Evolutionary conservation across 2,797 vertebrate genomes (phyloP).

Genomic region (Coreius guichenoti): DNA sequence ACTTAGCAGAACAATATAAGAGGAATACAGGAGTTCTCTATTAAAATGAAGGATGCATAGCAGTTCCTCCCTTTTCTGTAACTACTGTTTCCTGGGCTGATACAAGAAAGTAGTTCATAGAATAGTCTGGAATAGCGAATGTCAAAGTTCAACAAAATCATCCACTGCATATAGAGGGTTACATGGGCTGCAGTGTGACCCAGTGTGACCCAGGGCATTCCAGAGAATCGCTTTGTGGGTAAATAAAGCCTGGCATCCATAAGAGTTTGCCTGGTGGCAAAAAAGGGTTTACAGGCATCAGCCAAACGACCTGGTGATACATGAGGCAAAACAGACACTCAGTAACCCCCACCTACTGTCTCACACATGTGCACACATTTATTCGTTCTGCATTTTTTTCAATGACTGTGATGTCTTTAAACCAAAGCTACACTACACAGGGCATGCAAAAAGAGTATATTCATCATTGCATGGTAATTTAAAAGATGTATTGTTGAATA

Average conservation of each 20-base stretch:
- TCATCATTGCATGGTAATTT: constrained; percentile 28
- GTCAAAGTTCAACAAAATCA: constrained; percentile 54
- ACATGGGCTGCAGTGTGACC: constrained; percentile 65
- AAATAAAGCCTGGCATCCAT: constrained; percentile 71
- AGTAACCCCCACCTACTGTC: constrained; percentile 51
- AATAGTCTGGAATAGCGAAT: constrained; percentile 17
- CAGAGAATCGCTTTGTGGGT: constrained; percentile 71
- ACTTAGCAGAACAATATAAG: neutral
- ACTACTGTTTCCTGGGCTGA: neutral
- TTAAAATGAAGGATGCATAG: neutral
- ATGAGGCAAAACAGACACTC: constrained; percentile 62
- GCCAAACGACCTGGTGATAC: constrained; percentile 39
- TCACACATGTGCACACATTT: constrained; percentile 36
- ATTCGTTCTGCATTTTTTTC: neutral
- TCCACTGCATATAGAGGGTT: constrained; percentile 69
- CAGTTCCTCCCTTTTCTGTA: neutral
- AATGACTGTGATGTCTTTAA: neutral
- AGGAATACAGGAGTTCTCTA: neutral
- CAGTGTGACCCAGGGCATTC: constrained; percentile 72
- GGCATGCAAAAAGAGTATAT: constrained; percentile 12
- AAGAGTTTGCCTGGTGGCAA: constrained; percentile 36
- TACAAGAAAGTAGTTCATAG: neutral
- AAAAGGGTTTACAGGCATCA: constrained; percentile 62
- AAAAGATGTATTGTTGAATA: constrained; percentile 38
- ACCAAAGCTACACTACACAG: constrained; percentile 6